Base-by-base conservation (phyloP, 2,113 vertebrate genomes). In the Manacus vitellinus region DNA sequence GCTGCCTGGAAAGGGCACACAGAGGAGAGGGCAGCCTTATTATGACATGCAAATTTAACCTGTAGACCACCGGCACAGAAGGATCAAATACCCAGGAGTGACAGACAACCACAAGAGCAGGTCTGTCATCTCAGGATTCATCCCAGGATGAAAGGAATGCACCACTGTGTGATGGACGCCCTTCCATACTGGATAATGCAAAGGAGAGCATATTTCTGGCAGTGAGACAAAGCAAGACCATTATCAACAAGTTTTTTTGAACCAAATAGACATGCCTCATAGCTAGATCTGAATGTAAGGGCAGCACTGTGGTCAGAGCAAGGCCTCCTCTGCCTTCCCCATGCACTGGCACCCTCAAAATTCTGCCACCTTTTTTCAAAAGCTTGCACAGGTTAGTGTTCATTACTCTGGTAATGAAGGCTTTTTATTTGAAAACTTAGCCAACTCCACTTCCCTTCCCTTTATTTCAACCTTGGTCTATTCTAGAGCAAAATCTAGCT, bases 401-500 rank as follows among this genome's bases (percentile, higher is more conserved):
- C 39, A 25, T 39, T 68, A 52, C 8, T 65, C 77, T 8, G n/a
- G 59, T 28, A 80, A 47, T 3, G 3, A 77, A 56, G 21, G 35
- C 19, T 63, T 91, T 89, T 35, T 43, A 75, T 39, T 22, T 51
- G 52, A 88, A 85, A 76, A 79, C 30, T 22, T 27, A 71, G 71
- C 37, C 85, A 93, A 59, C 52, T 92, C 52, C 43, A 84, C 28
- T 86, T 93, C 82, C 78, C 13, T 71, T 80, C 83, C 73, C 63
- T 89, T 85, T 73, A 19, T 77, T 90, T 88, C 79, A 85, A 63
- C 25, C 37, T 82, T 41, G 55, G 55, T 59, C 52, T 77, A 43
- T 59, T 77, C 88, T 88, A 22, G 30, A 80, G 27, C 51, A 83
- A 88, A 88, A 33, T 76, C 87, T 54, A 87, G 78, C 39, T 51